These are phyloP conservation scores for Trichopoda pennipes DNA, from an alignment of 2,888 invertebrate species.

Conservation along the genomic window DNA sequence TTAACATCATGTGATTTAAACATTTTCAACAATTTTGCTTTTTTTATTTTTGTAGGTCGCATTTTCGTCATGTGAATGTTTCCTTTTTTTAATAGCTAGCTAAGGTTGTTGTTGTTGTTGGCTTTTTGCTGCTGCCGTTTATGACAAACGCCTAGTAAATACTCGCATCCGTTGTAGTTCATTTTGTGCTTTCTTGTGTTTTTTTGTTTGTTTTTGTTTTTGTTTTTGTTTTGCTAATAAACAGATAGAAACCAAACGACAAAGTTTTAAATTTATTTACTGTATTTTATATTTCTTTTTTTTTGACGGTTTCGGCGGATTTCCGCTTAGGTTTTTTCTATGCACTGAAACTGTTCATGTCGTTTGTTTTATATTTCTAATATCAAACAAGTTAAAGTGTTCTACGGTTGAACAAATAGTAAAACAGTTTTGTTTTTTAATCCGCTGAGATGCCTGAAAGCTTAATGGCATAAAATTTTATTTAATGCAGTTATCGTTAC, in stretches of 20 bases:
- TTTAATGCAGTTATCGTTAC: too few species aligned
- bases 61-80: slow-evolving; percentile 6
- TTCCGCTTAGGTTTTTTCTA: slow-evolving; percentile 42
- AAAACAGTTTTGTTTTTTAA: too few species aligned
- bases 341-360: slow-evolving; percentile 3
- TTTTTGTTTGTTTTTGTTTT: too few species aligned
- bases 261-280: slow-evolving; percentile 34
- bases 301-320: slow-evolving; percentile 51
- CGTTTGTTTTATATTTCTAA: too few species aligned
- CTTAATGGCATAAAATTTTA: too few species aligned
- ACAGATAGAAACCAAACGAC: neutral
- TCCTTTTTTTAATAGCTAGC: neutral
- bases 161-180: slow-evolving; percentile 46
- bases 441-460: too few species aligned
- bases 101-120: neutral
- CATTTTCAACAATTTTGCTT: slow-evolving; percentile 8
- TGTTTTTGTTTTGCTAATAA: slow-evolving; percentile 20
- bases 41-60: slow-evolving; percentile 13
- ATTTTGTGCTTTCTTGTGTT: too few species aligned
- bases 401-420: too few species aligned
- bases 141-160: slow-evolving; percentile 45
- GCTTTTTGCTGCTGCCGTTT: slow-evolving; percentile 5
- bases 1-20: slow-evolving; percentile 41
- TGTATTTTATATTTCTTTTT: slow-evolving; percentile 6
- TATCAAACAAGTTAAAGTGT: too few species aligned